Conservation (phyloP, 2,113 vertebrate species). For the Lonchura striata region DNA sequence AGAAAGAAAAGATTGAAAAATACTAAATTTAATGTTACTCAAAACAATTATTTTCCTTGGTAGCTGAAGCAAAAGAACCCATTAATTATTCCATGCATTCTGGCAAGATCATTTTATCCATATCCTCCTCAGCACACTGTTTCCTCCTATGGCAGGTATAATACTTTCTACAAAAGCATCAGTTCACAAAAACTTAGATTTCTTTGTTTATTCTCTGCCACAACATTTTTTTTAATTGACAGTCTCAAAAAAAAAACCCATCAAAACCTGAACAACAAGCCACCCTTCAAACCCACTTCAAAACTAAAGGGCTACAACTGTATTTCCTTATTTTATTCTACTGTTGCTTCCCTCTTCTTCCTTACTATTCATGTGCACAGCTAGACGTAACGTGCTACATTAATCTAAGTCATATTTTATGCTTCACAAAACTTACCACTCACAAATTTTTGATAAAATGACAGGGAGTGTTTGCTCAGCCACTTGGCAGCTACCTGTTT, state of each 20-base stretch:
- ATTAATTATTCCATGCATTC: neutral
- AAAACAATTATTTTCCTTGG: conserved; percentile 31
- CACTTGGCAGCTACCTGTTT: neutral
- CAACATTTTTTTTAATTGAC: neutral
- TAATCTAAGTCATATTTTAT: neutral
- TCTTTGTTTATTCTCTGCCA: neutral
- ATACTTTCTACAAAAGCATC: neutral
- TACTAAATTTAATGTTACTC: neutral
- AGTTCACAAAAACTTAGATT: neutral
- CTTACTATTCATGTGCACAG: neutral
- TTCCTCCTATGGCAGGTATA: neutral
- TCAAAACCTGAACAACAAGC: neutral
- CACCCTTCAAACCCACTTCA: neutral
- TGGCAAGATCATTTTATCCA: neutral
- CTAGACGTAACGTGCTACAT: neutral
- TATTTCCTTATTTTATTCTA: neutral
- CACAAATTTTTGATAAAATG: neutral
- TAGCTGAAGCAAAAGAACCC: conserved; percentile 6
- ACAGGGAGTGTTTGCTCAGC: neutral
- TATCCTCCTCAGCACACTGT: neutral
- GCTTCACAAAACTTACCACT: neutral
- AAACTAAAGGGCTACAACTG: neutral
- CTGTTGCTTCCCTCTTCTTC: neutral
- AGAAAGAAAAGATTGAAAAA: conserved; percentile 21
- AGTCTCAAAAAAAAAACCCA: neutral